Evolutionary conservation across 2,113 vertebrate species (phyloP).

Genomic region (Lamprotornis superbus): DNA sequence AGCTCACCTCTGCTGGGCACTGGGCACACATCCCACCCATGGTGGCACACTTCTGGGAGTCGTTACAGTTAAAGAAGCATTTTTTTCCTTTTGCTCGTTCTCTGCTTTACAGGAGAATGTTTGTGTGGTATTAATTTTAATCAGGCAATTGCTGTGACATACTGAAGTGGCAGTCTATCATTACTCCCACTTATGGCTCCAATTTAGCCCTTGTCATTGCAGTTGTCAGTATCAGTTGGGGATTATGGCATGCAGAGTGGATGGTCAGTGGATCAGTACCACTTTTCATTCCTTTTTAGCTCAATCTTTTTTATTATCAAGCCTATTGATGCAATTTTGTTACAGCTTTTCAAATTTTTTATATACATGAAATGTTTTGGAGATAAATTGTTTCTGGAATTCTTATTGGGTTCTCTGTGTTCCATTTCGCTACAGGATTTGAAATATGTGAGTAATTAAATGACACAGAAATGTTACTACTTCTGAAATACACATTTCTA

Average conservation of each 20-base stretch:
- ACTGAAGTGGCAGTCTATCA: slow-evolving; percentile 17
- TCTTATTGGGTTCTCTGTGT: background rate
- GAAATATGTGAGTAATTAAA: background rate
- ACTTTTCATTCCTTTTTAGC: background rate
- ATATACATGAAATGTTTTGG: background rate
- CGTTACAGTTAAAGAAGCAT: background rate
- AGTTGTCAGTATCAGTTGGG: slow-evolving; percentile 2
- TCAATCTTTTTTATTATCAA: background rate
- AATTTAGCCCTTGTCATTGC: slow-evolving; percentile 15
- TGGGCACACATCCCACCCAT: background rate
- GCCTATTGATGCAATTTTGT: background rate
- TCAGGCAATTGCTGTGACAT: slow-evolving; percentile 35
- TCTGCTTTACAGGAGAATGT: background rate
- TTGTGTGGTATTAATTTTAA: slow-evolving; percentile 32
- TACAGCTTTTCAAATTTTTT: background rate
- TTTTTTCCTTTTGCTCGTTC: background rate
- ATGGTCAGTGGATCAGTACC: background rate
- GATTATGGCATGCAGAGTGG: background rate
- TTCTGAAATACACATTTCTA: background rate
- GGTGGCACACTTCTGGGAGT: background rate
- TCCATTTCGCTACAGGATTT: background rate
- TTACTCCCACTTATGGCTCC: background rate
- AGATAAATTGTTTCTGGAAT: background rate
- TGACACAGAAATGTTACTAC: background rate
- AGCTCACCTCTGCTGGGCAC: background rate